A percentile compares a stretch with the other conserved stretches of the same genome.
phyloP scores from a whole-genome alignment of 2,113 vertebrate genomes.

The Pachycephala philippinensis region DNA sequence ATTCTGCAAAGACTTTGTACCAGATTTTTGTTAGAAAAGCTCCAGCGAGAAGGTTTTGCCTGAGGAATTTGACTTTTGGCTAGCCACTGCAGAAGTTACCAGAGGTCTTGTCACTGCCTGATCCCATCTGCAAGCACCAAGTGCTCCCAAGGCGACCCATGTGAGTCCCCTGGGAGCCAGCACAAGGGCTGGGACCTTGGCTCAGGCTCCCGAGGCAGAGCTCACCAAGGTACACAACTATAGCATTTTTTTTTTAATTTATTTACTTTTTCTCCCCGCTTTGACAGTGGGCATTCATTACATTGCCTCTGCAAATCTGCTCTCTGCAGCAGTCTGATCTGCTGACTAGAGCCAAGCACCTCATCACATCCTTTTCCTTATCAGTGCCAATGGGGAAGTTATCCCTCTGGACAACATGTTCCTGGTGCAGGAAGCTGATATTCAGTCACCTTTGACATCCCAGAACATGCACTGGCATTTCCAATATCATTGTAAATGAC shows the following conservation, averaged over 20 bases:
- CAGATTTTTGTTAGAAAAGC: not conserved
- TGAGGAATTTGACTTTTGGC: not conserved
- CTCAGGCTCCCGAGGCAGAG: not conserved
- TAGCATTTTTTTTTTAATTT: not conserved
- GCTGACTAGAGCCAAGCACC: not conserved
- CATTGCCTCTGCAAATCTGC: fast-evolving
- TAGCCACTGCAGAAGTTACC: not conserved
- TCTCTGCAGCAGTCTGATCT: not conserved
- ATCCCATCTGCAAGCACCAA: fast-evolving
- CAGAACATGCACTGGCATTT: not conserved
- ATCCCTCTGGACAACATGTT: not conserved
- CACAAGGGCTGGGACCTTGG: not conserved
- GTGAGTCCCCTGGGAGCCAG: not conserved
- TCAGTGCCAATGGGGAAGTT: not conserved
- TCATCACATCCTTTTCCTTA: not conserved
- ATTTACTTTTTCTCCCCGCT: not conserved
- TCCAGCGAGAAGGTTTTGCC: not conserved
- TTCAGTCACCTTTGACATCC: not conserved
- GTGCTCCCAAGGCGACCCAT: fast-evolving
- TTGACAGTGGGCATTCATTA: not conserved
- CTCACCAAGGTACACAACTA: not conserved
- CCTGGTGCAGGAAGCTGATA: not conserved
- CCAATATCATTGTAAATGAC: not conserved
- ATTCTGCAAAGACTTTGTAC: not conserved
- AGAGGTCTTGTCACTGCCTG: not conserved